Base-by-base conservation (phyloP, 2,113 vertebrate genomes). In the Zosterops borbonicus region DNA sequence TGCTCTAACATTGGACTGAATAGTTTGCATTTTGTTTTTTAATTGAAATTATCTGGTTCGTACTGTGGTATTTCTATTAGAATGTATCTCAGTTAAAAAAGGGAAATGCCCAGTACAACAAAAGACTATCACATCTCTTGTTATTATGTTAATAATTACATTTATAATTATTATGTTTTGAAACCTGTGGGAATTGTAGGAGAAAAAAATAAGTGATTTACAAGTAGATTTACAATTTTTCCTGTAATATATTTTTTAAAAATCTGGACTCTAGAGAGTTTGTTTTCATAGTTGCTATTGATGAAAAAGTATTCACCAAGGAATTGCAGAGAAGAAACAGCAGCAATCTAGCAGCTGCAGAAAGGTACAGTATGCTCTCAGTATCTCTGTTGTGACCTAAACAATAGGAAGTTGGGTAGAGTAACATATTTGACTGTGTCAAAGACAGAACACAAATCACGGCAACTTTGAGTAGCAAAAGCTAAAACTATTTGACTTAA, bases 1-100 rank as follows among this genome's bases (percentile, higher is more conserved):
- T 87, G 64, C 76, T 94, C 87, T 90, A 80, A 77, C 52, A 59
- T 93, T 87, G 83, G 95, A 89, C 87, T 93, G 91, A 92, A 58
- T 71, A n/a, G 41, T 80, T 87, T 91, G 68, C 69, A 31, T 94
- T 94, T 87, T 86, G 58, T 77, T 96, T 96, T 93, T 41, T 44
- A 83, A 67, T 92, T 90, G 85, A 94, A 91, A 60, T 73, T 29
- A 83, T 12, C 81, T 92, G 81, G 74, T 82, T 96, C 0, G 31
- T 95, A 52, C 88, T 95, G 89, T 86, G 95, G 90, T 88, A 87
- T 96, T 95, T 96, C 94, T 94, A 69, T 76, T 84, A 87, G 95
- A 96, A 96, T 94, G 86, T 96, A 95, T 73, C 60, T 47, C 77
- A 75, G 31, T 85, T 80, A 12, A 88, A 96, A 96, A 88, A 81